phyloP scores from a whole-genome alignment of 2,888 invertebrate species.

The Liopterus haemorrhoidalis region DNA sequence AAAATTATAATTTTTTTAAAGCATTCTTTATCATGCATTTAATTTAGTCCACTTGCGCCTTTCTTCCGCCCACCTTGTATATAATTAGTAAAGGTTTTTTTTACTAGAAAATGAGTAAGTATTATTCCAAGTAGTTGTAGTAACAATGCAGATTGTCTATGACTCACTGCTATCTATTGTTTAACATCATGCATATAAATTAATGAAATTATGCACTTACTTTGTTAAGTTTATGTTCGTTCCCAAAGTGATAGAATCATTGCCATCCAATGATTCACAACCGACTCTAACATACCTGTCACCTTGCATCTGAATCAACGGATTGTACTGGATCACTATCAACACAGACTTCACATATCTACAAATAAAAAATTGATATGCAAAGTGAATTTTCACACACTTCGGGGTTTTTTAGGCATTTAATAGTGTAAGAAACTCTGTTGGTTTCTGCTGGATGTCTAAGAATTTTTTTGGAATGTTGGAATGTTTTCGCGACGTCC shows the following conservation, averaged over 20 bases:
- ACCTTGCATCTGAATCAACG: conserved; percentile 76
- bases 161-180: background rate
- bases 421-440: no score
- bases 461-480: no score
- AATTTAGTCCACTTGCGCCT: no score
- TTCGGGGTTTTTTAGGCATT: conserved; percentile 30
- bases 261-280: conserved; percentile 64
- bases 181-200: conserved; percentile 12
- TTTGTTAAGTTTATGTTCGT: conserved; percentile 54
- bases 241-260: conserved; percentile 47
- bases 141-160: no score
- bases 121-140: no score
- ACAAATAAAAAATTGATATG: conserved; percentile 33
- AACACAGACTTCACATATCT: conserved; percentile 72
- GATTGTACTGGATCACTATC: conserved; percentile 77
- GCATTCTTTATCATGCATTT: no score
- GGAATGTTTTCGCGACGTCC: no score
- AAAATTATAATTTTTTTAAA: no score
- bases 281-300: conserved; percentile 76
- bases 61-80: no score
- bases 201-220: conserved; percentile 40
- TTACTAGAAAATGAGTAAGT: background rate
- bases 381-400: conserved; percentile 40
- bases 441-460: no score
- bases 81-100: conserved; percentile 1